Evolutionary conservation across 2,113 vertebrate species (phyloP).

Genomic region (Tychaedon coryphoeus): DNA sequence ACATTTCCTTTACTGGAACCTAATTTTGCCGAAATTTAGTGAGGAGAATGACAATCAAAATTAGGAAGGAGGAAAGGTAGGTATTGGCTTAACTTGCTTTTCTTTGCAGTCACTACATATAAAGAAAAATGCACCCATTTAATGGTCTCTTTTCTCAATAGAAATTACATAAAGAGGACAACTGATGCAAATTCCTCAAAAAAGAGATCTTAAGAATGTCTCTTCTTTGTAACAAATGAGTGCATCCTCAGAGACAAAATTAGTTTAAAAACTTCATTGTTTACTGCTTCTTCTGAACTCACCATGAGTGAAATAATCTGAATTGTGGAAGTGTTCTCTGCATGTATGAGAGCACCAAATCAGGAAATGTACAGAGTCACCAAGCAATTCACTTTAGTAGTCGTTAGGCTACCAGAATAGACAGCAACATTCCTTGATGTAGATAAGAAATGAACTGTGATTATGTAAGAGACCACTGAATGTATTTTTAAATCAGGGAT

Average conservation of each 20-base stretch:
- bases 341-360: neutral
- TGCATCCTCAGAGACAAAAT: neutral
- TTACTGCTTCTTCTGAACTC: neutral
- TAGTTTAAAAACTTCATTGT: neutral
- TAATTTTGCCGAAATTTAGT: neutral
- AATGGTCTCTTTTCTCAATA: neutral
- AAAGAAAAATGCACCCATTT: neutral
- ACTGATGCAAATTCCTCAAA: neutral
- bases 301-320: neutral
- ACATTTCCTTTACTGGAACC: neutral
- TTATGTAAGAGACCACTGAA: conserved; percentile 25
- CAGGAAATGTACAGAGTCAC: neutral
- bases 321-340: neutral
- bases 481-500: conserved; percentile 6
- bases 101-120: neutral
- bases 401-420: neutral
- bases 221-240: neutral
- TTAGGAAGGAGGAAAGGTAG: neutral
- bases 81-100: neutral
- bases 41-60: neutral
- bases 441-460: conserved; percentile 19
- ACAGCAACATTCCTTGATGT: conserved; percentile 7
- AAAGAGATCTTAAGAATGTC: neutral
- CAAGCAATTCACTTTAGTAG: neutral
- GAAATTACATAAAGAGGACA: neutral